These are phyloP conservation scores for Scylla paramamosain DNA, from an alignment of 1,140 invertebrate species.

Conservation along the genomic window DNA sequence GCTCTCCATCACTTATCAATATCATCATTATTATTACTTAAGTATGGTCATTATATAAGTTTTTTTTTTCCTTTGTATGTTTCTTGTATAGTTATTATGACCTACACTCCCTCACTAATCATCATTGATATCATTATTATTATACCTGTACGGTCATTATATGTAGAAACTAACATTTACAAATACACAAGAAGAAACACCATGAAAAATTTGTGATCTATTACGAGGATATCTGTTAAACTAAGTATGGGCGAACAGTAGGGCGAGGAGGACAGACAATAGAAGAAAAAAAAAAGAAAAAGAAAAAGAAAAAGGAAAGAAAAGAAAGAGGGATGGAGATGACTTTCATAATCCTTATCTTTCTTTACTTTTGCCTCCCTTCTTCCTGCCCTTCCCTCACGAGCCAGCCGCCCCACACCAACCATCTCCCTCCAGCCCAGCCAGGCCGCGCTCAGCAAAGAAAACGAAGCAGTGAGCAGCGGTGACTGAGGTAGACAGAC, in stretches of 20 bases:
- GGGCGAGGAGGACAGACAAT: background rate
- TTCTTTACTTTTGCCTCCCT: background rate
- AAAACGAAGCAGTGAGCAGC: background rate
- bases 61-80: background rate
- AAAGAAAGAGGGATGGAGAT: background rate
- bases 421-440: background rate
- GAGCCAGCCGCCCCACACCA: no score
- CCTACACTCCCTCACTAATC: background rate
- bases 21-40: background rate
- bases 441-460: background rate
- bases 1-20: background rate
- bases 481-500: background rate
- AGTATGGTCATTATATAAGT: no score
- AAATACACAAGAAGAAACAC: no score
- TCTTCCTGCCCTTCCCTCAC: no score
- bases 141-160: background rate
- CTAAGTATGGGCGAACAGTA: no score
- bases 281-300: background rate
- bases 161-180: background rate
- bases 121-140: background rate
- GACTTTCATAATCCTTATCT: slow-evolving; percentile 19
- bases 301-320: background rate
- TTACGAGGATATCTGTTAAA: background rate
- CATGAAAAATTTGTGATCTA: no score
- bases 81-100: no score